These are phyloP conservation scores for Sinocyclocheilus anshuiensis DNA, from an alignment of 2,113 vertebrate species.

Conservation along the genomic window DNA sequence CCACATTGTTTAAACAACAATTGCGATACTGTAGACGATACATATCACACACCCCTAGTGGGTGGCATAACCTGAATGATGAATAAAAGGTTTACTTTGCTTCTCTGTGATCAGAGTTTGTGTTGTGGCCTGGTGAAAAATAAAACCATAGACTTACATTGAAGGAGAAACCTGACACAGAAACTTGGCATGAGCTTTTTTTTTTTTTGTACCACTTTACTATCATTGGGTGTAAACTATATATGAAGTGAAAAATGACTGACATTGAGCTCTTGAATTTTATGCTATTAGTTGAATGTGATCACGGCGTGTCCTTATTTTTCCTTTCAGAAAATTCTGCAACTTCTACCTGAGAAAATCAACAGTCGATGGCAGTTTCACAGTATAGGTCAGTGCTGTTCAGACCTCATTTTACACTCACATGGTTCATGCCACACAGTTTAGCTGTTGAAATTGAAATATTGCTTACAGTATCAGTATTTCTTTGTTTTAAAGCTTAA, in stretches of 20 bases:
- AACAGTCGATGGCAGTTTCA: conserved; percentile 98
- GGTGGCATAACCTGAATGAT: neutral
- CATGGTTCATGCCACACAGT: neutral
- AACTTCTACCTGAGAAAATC: conserved; percentile 96
- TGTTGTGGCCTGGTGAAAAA: neutral
- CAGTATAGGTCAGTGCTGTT: conserved; percentile 91
- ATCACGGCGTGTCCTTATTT: conserved; percentile 20
- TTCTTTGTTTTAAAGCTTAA: too few relatives aligned
- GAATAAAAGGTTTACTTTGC: neutral
- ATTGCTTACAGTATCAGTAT: neutral
- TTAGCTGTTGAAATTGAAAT: conserved; percentile 1
- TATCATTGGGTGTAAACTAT: neutral
- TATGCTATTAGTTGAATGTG: neutral
- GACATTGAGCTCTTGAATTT: neutral
- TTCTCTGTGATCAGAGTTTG: neutral
- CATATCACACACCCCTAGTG: neutral
- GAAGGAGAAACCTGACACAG: neutral
- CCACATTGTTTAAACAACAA: neutral
- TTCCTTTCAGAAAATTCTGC: conserved; percentile 90
- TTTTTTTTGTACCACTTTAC: neutral
- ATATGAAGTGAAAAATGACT: neutral
- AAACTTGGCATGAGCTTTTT: neutral
- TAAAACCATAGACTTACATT: neutral
- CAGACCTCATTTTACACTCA: neutral
- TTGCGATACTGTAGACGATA: neutral